Evolutionary conservation across 2,113 vertebrate genomes (phyloP).

Genomic region (Chionis minor): DNA sequence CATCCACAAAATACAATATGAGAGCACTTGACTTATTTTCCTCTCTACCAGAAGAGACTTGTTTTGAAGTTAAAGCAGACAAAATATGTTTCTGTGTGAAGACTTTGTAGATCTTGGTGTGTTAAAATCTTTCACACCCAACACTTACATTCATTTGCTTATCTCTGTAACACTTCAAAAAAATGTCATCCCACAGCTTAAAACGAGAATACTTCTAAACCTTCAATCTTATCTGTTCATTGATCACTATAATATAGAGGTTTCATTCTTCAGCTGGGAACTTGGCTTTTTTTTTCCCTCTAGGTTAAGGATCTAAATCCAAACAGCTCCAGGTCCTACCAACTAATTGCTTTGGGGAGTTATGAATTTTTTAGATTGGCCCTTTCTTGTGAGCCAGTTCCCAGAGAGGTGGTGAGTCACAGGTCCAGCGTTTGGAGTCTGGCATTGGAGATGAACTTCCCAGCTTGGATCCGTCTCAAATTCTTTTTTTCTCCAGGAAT

Average conservation of each 20-base stretch:
- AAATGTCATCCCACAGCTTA: background rate
- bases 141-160: conserved; percentile 33
- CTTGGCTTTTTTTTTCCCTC: background rate
- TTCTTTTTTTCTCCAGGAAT: background rate
- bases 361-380: background rate
- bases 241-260: background rate
- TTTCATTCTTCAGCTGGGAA: background rate
- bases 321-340: background rate
- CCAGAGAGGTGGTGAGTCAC: conserved; percentile 1
- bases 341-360: background rate
- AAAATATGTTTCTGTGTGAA: background rate
- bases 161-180: conserved; percentile 31
- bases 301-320: background rate
- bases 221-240: conserved; percentile 29
- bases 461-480: background rate
- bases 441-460: background rate
- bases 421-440: background rate
- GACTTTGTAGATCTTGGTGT: background rate
- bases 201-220: conserved; percentile 8
- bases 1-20: background rate
- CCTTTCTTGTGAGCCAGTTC: background rate
- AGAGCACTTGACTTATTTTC: background rate
- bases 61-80: conserved; percentile 7
- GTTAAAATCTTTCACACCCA: conserved; percentile 4
- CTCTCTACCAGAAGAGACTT: background rate